Base-by-base conservation (phyloP, 1,140 invertebrate species). In the Drosophila arizonae region DNA sequence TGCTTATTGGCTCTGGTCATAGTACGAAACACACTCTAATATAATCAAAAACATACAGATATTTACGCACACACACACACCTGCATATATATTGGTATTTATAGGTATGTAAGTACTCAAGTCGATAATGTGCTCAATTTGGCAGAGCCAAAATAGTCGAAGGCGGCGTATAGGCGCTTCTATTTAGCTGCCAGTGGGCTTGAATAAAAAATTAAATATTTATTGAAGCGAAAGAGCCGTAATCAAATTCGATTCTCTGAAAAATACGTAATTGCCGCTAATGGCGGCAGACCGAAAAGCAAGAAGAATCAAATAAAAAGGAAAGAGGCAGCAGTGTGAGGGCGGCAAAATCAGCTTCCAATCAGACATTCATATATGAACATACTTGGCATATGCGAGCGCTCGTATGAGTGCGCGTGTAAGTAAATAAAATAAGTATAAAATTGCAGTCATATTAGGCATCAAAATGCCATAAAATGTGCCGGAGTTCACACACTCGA, bases 401-500 rank as follows among this genome's bases (percentile, higher is more conserved):
- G 46, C 60, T 17, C 50, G 33, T 62, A 64, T 57, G 57, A 17
- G 17, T n/a, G 36, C 26, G 36, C n/a, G 67, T 39, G 33, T 45
- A 50, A 50, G 65, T 73, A 76, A 82, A 76, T 86, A 87, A 86
- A 87, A 86, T 86, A 82, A 77, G 72, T 79, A 82, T 65, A 66
- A 88, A 87, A 86, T 86, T 79, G 82, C 76, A 71, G 72, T 74
- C 52, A 79, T 87, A 86, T 87, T 86, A 86, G 72, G 76, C 82
- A 79, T 80, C 57, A 86, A 87, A 87, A 87, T 79, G 82, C 79
- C 76, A 79, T 86, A 69, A 86, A 86, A 88, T 82, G 76, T 77
- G 72, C 72, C 68, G 55, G 50, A 70, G 62, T 71, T 73, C 55
- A 82, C 78, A 77, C 82, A 82, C 76, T 86, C 60, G 76, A 82